phyloP scores from a whole-genome alignment of 2,888 invertebrate genomes.

The Lepetodrilus schrolli region DNA sequence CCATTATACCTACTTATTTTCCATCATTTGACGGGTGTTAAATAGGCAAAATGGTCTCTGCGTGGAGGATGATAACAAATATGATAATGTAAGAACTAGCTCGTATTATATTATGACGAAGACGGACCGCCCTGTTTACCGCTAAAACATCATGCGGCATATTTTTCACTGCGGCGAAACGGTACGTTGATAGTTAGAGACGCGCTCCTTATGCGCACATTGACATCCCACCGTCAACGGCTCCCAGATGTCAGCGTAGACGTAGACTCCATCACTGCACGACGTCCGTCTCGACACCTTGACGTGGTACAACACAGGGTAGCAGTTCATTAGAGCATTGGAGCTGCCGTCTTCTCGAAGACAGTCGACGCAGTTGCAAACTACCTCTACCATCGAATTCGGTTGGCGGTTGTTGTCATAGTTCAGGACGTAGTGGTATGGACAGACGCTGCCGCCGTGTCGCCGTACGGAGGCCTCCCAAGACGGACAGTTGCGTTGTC shows the following conservation, averaged over 20 bases:
- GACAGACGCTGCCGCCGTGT: slow-evolving; percentile 2
- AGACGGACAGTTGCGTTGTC: not conserved
- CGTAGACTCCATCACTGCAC: slow-evolving; percentile 10
- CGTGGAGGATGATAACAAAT: too few relatives aligned
- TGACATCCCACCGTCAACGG: slow-evolving; percentile 10
- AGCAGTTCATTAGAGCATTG: not conserved
- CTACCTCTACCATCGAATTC: slow-evolving; percentile 12
- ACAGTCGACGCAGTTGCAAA: slow-evolving; percentile 6
- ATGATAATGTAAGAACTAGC: too few relatives aligned
- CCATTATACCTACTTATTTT: too few relatives aligned
- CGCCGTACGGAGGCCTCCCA: not conserved
- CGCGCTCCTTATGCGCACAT: slow-evolving; percentile 18
- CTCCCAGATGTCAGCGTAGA: slow-evolving; percentile 20
- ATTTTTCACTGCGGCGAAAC: too few relatives aligned
- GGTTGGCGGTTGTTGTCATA: slow-evolving; percentile 21
- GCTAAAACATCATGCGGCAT: too few relatives aligned
- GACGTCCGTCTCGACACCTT: slow-evolving; percentile 13
- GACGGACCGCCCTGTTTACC: too few relatives aligned
- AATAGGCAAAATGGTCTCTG: too few relatives aligned
- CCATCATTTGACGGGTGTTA: too few relatives aligned
- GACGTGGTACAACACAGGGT: not conserved
- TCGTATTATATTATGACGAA: too few relatives aligned
- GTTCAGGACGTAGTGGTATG: slow-evolving; percentile 23
- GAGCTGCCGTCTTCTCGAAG: not conserved
- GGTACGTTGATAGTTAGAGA: too few relatives aligned